Percentiles rank a stretch among this genome's conserved stretches.
phyloP scores from a whole-genome alignment of 2,888 invertebrate genomes.

The Chorisops tibialis region DNA sequence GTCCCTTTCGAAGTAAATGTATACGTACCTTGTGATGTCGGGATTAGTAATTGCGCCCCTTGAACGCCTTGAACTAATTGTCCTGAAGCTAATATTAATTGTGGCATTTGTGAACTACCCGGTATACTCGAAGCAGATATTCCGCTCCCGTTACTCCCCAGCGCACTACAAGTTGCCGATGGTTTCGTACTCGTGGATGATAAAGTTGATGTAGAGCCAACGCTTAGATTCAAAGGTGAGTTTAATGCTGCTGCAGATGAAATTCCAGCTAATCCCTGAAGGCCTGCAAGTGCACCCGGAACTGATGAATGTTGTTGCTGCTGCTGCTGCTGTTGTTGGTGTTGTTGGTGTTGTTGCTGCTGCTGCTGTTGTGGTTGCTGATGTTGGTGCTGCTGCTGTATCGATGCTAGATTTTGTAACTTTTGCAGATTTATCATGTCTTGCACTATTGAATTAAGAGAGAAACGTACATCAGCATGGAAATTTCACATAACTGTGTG shows the following conservation, averaged over 20 bases:
- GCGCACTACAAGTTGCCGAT: conserved; percentile 52
- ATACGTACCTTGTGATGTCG: conserved; percentile 83
- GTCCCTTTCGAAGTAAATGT: conserved; percentile 13
- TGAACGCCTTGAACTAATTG: conserved; percentile 90
- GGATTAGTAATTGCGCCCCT: conserved; percentile 90
- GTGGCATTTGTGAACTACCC: conserved; percentile 65
- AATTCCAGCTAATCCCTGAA: conserved; percentile 57
- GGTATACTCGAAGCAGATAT: conserved; percentile 42
- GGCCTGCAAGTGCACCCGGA: conserved; percentile 61
- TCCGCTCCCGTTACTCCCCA: conserved; percentile 61
- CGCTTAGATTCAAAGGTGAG: conserved; percentile 79
- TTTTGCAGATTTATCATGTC: conserved; percentile 58
- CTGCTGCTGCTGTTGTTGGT: conserved; percentile 37
- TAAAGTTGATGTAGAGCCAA: conserved; percentile 54
- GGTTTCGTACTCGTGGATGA: conserved; percentile 56
- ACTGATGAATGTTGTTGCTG: conserved; percentile 51
- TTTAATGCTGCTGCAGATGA: conserved; percentile 63
- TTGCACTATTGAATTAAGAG: conserved; percentile 46
- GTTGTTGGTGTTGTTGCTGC: conserved; percentile 49
- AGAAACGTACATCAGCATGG: conserved; percentile 31
- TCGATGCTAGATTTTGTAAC: conserved; percentile 74
- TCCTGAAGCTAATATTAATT: conserved; percentile 86
- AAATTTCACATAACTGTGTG: conserved; percentile 23
- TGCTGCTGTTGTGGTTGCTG: conserved; percentile 51
- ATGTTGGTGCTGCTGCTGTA: conserved; percentile 57